Conservation (phyloP, 2,888 invertebrate genomes). For the Linnaemya tessellans region DNA sequence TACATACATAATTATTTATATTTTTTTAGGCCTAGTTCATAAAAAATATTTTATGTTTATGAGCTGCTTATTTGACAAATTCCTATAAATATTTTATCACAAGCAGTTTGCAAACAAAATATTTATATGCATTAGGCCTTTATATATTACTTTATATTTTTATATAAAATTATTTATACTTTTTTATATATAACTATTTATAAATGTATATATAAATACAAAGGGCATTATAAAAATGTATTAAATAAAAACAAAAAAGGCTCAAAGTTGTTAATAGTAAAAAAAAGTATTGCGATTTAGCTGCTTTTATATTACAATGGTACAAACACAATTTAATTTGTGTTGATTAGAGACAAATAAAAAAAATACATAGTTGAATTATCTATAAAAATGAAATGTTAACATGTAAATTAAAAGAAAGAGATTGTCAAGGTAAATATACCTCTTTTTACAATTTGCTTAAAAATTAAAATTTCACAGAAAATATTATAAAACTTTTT, state of each 20-base stretch:
- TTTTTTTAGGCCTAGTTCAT: too few species aligned
- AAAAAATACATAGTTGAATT: background rate
- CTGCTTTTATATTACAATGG: slow-evolving; percentile 61
- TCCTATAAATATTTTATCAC: too few species aligned
- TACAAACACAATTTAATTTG: slow-evolving; percentile 19
- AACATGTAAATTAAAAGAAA: background rate
- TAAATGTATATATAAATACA: slow-evolving; percentile 45
- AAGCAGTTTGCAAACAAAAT: too few species aligned
- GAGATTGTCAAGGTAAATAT: background rate
- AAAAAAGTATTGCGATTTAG: slow-evolving; percentile 54
- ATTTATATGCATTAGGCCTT: too few species aligned
- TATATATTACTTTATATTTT: slow-evolving; percentile 30
- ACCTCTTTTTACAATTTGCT: background rate
- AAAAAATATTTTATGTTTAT: too few species aligned
- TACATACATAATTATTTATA: slow-evolving; percentile 54
- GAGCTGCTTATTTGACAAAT: too few species aligned
- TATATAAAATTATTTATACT: background rate
- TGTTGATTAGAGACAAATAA: background rate
- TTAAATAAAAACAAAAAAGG: slow-evolving; percentile 38
- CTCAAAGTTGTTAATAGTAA: slow-evolving; percentile 5
- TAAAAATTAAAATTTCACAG: background rate
- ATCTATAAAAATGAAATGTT: background rate
- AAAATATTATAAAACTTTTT: background rate
- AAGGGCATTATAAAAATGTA: slow-evolving; percentile 33
- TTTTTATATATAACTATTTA: slow-evolving; percentile 61